Conservation (phyloP, 2,888 invertebrate genomes). For the Drosophila paracracens region DNA sequence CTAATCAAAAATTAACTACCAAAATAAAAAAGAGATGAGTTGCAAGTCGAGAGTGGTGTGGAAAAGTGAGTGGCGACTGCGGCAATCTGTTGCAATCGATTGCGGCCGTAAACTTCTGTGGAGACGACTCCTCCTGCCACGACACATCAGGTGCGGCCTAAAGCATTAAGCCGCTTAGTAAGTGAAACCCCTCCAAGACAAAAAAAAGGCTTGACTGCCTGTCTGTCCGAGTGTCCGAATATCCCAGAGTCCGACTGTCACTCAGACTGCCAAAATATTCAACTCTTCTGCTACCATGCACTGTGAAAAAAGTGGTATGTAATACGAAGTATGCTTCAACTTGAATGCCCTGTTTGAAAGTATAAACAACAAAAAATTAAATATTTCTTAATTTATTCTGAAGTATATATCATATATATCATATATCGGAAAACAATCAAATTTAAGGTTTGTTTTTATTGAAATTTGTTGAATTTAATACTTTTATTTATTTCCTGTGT, state of each 20-base stretch:
- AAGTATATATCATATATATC: neutral
- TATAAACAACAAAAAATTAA: neutral
- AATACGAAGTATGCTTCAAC: neutral
- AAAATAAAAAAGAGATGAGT: constrained; percentile 14
- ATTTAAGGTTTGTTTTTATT: neutral
- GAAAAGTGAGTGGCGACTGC: neutral
- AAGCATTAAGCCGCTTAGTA: constrained; percentile 70
- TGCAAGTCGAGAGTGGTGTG: neutral
- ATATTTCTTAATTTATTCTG: neutral
- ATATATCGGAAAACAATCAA: neutral
- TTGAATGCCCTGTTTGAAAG: neutral
- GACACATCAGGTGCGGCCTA: constrained; percentile 67
- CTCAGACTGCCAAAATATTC: constrained; percentile 30
- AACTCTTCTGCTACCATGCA: neutral
- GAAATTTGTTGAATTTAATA: neutral
- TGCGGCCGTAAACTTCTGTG: constrained; percentile 3
- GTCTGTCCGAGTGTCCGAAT: constrained; percentile 4
- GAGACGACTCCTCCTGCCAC: neutral
- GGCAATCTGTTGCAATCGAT: constrained; percentile 23
- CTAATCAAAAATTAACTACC: constrained; percentile 63
- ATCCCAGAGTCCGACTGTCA: constrained; percentile 14
- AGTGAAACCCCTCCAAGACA: constrained; percentile 62
- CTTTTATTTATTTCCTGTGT: neutral
- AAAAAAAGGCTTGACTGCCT: constrained; percentile 21
- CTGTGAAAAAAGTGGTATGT: neutral